A percentile compares a stretch with the other conserved stretches of the same genome.
Evolutionary conservation across 2,113 vertebrate genomes (phyloP).

Genomic region (Craseonycteris thonglongyai): DNA sequence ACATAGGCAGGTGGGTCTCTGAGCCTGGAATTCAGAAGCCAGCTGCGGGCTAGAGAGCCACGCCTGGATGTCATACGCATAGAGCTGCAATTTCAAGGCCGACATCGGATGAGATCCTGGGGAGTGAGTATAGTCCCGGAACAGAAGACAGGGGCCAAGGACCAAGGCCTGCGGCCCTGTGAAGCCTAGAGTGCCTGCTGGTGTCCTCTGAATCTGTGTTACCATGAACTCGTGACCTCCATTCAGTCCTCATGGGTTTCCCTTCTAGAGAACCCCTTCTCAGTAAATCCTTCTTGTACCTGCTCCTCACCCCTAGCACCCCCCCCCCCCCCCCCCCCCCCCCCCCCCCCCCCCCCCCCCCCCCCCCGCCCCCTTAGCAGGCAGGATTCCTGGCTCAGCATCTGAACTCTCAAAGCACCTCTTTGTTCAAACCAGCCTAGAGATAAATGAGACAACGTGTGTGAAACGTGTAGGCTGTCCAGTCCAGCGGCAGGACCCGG

Average conservation of each 20-base stretch:
- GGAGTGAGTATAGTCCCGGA: neutral
- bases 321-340: neutral
- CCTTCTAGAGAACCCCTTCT: neutral
- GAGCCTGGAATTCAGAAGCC: neutral
- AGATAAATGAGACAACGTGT: constrained; percentile 19
- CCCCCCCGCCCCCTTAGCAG: neutral
- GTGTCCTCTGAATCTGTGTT: too few relatives aligned
- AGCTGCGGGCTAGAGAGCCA: rapidly evolving
- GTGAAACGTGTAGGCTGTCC: neutral
- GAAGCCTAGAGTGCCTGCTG: neutral
- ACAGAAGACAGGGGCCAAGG: neutral
- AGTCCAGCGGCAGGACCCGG: neutral
- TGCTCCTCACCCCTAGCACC: neutral
- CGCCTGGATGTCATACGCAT: neutral
- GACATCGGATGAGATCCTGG: neutral
- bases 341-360: neutral
- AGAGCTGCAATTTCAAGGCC: neutral
- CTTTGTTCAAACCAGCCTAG: constrained; percentile 51
- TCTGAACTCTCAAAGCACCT: constrained; percentile 47
- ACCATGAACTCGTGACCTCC: neutral
- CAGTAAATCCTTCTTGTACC: neutral
- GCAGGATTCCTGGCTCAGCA: neutral
- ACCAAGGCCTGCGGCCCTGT: neutral
- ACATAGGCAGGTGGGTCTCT: neutral
- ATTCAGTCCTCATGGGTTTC: rapidly evolving